Evolutionary conservation across 1,140 invertebrate species (phyloP).

Genomic region (Phortica variegata): DNA sequence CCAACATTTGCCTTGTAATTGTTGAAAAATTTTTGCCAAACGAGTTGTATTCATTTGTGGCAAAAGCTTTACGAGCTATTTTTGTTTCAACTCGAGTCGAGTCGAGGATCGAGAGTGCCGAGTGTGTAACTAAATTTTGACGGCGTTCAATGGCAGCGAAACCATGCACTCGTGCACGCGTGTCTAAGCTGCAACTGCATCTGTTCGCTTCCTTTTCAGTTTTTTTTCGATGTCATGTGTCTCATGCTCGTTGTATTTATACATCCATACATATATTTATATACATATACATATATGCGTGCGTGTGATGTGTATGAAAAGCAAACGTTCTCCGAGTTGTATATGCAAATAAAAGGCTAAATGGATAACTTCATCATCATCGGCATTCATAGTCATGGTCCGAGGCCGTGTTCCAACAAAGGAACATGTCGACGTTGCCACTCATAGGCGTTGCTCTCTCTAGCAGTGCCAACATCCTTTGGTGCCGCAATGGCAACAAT

Average conservation of each 20-base stretch:
- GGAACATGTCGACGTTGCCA: conserved; percentile 26
- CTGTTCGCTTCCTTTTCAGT: conserved; percentile 38
- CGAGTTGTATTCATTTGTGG: conserved; percentile 11
- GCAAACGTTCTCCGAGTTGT: background rate
- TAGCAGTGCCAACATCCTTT: background rate
- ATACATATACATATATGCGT: conserved; percentile 5
- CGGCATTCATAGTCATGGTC: conserved; percentile 40
- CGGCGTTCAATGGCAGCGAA: no score
- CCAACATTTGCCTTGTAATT: conserved; percentile 2
- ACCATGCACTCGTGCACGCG: no score
- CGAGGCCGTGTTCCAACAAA: conserved; percentile 7
- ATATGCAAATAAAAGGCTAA: conserved; percentile 51
- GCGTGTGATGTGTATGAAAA: no score
- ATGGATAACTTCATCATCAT: conserved; percentile 54
- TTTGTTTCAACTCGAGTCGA: conserved; percentile 11
- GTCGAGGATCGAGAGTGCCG: background rate
- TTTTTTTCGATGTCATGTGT: conserved; percentile 52
- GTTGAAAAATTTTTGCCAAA: conserved; percentile 1
- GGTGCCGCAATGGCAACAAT: conserved; percentile 25
- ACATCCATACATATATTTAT: conserved; percentile 45
- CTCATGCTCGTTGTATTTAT: conserved; percentile 37
- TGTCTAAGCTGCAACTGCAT: no score
- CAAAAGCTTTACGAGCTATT: conserved; percentile 37
- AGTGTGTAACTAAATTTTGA: conserved; percentile 16
- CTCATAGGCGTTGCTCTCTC: background rate